phyloP scores from a whole-genome alignment of 2,113 vertebrate genomes.

The Seriola dumerili region DNA sequence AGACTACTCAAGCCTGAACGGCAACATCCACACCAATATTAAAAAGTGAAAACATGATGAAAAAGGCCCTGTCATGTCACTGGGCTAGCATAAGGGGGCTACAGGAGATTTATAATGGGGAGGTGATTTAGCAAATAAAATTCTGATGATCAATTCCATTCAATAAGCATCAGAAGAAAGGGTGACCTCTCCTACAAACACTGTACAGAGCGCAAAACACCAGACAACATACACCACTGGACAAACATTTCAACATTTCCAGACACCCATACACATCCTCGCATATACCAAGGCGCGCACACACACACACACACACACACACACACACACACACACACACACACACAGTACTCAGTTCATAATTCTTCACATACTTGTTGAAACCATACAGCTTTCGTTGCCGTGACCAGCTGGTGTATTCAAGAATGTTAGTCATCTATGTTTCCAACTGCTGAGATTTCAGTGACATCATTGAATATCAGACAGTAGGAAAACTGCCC shows the following conservation, averaged over 20 bases:
- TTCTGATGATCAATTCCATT: constrained; percentile 42
- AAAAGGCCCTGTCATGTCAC: constrained; percentile 16
- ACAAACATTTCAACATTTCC: neutral
- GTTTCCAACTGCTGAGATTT: constrained; percentile 66
- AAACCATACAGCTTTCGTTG: constrained; percentile 51
- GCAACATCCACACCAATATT: constrained; percentile 24
- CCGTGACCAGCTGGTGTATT: constrained; percentile 64
- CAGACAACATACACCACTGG: neutral
- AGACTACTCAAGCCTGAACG: too few relatives aligned
- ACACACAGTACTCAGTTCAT: constrained; percentile 33
- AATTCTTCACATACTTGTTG: constrained; percentile 70
- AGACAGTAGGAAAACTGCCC: constrained; percentile 44
- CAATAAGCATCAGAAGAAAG: constrained; percentile 11
- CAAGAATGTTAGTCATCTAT: constrained; percentile 67
- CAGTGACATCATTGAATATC: constrained; percentile 64
- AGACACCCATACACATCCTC: neutral
- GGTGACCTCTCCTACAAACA: constrained; percentile 31
- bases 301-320: too few relatives aligned
- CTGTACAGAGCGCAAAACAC: neutral
- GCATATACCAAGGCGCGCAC: neutral
- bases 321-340: too few relatives aligned
- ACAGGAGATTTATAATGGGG: constrained; percentile 41
- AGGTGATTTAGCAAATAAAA: constrained; percentile 36
- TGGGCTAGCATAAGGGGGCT: constrained; percentile 32
- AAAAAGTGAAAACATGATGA: constrained; percentile 41